Percentiles rank a stretch among this genome's conserved stretches.
phyloP scores from a whole-genome alignment of 2,888 invertebrate genomes.

The Mechanitis messenoides region DNA sequence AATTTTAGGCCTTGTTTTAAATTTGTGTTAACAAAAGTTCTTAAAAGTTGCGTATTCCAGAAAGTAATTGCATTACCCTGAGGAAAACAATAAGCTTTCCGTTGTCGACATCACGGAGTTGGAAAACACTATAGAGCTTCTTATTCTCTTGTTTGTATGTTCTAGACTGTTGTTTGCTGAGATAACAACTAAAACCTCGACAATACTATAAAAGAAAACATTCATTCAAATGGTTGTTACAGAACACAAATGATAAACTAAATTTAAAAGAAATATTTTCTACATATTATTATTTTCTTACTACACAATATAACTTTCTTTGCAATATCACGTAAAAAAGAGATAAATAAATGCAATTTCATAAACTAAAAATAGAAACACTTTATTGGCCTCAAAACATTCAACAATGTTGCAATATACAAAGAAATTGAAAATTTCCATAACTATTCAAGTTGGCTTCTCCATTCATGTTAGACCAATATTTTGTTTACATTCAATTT shows the following conservation, averaged over 20 bases:
- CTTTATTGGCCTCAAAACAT: too few species aligned
- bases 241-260: neutral
- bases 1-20: neutral
- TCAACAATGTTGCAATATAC: too few species aligned
- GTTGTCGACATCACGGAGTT: constrained; percentile 31
- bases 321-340: too few species aligned
- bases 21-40: neutral
- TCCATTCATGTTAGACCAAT: too few species aligned
- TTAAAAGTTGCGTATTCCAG: constrained; percentile 8
- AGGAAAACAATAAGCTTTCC: constrained; percentile 35
- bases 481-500: too few species aligned
- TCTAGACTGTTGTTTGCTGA: constrained; percentile 33
- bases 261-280: constrained; percentile 27
- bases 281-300: constrained; percentile 25
- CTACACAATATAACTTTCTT: too few species aligned
- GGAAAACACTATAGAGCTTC: constrained; percentile 38
- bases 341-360: too few species aligned
- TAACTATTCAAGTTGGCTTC: too few species aligned
- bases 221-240: constrained; percentile 21
- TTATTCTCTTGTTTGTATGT: constrained; percentile 40
- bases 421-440: too few species aligned
- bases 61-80: constrained; percentile 22
- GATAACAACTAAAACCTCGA: constrained; percentile 24
- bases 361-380: too few species aligned
- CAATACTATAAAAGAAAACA: constrained; percentile 38